Conservation (phyloP, 2,113 vertebrate genomes). For the Heterocephalus glaber region DNA sequence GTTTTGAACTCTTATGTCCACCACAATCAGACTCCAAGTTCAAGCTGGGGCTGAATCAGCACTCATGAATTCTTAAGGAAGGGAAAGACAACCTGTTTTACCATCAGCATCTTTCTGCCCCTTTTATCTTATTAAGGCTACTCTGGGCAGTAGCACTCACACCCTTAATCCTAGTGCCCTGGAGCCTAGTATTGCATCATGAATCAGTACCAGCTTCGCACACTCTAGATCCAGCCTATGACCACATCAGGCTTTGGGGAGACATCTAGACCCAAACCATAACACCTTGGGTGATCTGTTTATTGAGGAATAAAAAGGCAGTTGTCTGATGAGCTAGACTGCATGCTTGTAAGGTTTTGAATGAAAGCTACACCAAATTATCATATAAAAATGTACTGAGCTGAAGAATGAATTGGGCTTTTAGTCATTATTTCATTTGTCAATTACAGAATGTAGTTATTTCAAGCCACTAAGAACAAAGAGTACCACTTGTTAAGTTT, state of each 20-base stretch:
- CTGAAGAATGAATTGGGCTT: background rate
- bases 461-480: background rate
- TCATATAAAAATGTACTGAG: background rate
- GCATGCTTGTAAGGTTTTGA: background rate
- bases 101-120: too few relatives aligned
- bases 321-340: background rate
- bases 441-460: background rate
- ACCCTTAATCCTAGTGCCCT: too few relatives aligned
- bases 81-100: background rate
- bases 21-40: background rate
- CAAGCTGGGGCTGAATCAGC: background rate
- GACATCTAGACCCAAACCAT: too few relatives aligned
- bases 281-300: background rate
- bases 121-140: too few relatives aligned
- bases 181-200: too few relatives aligned
- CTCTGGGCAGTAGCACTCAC: too few relatives aligned
- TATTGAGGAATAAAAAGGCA: background rate
- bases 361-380: background rate
- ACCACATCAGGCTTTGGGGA: too few relatives aligned
- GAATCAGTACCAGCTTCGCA: too few relatives aligned
- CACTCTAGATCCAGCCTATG: too few relatives aligned
- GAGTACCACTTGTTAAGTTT: background rate
- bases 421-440: background rate
- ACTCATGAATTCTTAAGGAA: background rate
- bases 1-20: background rate